These are phyloP conservation scores for Zaprionus tsacasi DNA, from an alignment of 1,140 invertebrate species.

Conservation along the genomic window DNA sequence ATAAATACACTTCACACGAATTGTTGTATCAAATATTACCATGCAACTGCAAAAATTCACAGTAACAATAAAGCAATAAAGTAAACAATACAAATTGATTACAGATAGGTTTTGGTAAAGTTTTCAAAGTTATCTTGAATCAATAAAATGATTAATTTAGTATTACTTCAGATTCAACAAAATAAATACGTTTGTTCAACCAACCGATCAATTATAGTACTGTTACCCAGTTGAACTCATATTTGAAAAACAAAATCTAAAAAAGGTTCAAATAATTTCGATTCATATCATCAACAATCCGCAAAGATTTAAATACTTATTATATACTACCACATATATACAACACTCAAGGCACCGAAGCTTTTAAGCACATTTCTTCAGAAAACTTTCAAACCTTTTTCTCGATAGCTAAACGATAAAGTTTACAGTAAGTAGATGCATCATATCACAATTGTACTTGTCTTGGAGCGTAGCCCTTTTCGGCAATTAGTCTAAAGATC, in stretches of 20 bases:
- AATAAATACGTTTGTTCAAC: neutral
- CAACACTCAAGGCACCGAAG: constrained; percentile 34
- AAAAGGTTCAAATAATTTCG: constrained; percentile 24
- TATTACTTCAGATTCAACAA: constrained; percentile 8
- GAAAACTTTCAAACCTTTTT: constrained; percentile 31
- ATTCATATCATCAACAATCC: constrained; percentile 66
- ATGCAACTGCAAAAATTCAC: constrained; percentile 16
- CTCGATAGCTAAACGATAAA: constrained; percentile 21
- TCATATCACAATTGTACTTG: constrained; percentile 46
- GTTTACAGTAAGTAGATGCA: constrained; percentile 38
- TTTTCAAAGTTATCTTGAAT: constrained; percentile 12
- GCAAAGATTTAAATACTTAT: constrained; percentile 17
- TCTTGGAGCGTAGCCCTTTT: constrained; percentile 44
- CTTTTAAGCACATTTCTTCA: constrained; percentile 42
- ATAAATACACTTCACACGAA: constrained; percentile 9
- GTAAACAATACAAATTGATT: constrained; percentile 39
- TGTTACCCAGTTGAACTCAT: neutral
- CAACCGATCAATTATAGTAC: neutral
- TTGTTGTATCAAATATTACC: constrained; percentile 15
- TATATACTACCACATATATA: constrained; percentile 6
- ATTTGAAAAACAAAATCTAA: constrained; percentile 8
- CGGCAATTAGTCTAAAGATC: constrained; percentile 28
- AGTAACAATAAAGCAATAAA: constrained; percentile 45
- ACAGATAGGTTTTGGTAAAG: constrained; percentile 36
- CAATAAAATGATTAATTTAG: constrained; percentile 24